Evolutionary conservation across 1,140 invertebrate species (phyloP).

Genomic region (Caenorhabditis tropicalis): DNA sequence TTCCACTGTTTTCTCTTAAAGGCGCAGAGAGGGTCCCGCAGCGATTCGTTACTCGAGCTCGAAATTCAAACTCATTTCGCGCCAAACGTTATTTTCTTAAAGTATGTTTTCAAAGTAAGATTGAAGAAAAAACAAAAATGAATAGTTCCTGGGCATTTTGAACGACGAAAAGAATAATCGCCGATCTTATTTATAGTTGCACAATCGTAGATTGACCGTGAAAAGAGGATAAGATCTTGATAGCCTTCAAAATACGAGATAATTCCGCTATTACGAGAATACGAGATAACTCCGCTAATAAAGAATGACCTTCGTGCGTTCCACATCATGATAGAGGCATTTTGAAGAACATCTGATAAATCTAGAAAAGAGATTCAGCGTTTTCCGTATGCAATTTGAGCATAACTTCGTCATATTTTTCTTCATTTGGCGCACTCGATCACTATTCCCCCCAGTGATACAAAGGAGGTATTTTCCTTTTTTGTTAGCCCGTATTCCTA

Average conservation of each 20-base stretch:
- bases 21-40: background rate
- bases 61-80: background rate
- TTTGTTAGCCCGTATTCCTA: conserved; percentile 48
- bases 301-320: background rate
- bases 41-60: background rate
- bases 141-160: too few species aligned
- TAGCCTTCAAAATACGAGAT: background rate
- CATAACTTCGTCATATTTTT: conserved; percentile 9
- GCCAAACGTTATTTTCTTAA: background rate
- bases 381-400: background rate
- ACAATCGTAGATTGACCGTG: too few species aligned
- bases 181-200: too few species aligned
- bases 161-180: too few species aligned
- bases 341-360: background rate
- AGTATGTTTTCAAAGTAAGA: background rate
- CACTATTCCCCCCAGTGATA: background rate
- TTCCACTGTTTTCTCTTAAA: conserved; percentile 18
- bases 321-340: background rate
- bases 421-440: background rate
- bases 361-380: background rate
- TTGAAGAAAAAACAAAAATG: background rate
- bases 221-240: background rate
- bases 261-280: background rate
- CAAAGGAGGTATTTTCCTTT: background rate
- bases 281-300: background rate